phyloP scores from a whole-genome alignment of 2,888 invertebrate genomes.

The Amphipoea oculea region DNA sequence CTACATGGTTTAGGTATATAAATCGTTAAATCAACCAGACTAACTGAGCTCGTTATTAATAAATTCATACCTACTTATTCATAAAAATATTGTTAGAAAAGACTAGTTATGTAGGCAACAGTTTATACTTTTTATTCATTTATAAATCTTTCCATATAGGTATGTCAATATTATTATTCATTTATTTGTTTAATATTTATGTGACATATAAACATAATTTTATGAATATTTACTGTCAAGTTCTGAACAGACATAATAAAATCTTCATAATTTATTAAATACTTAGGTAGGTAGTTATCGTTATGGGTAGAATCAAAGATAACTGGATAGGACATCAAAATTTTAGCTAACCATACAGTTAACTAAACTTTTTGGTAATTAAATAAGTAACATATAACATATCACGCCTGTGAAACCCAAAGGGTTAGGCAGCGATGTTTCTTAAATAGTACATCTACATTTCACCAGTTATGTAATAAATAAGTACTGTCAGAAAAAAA shows the following conservation, averaged over 20 bases:
- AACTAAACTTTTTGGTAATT: too few relatives aligned
- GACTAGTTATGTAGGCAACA: background rate
- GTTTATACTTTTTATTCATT: background rate
- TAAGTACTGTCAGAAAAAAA: background rate
- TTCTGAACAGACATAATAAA: background rate
- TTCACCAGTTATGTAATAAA: too few relatives aligned
- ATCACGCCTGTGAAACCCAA: too few relatives aligned
- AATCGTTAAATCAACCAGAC: background rate
- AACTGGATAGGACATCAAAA: background rate
- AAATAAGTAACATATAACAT: too few relatives aligned
- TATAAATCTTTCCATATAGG: background rate
- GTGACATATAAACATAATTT: background rate
- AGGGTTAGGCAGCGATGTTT: too few relatives aligned
- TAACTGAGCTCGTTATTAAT: background rate
- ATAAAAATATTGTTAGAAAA: background rate
- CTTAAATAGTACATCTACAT: too few relatives aligned
- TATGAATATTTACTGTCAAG: background rate
- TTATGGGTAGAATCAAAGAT: background rate
- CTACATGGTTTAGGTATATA: background rate
- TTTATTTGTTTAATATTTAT: background rate
- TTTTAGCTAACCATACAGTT: background rate
- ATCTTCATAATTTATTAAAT: background rate
- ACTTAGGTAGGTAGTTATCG: background rate
- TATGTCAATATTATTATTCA: background rate
- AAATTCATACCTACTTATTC: background rate